Evolutionary conservation across 2,888 invertebrate species (phyloP), one percentile per base, ranked within the genome.

Genomic region (Agrochola macilenta): DNA sequence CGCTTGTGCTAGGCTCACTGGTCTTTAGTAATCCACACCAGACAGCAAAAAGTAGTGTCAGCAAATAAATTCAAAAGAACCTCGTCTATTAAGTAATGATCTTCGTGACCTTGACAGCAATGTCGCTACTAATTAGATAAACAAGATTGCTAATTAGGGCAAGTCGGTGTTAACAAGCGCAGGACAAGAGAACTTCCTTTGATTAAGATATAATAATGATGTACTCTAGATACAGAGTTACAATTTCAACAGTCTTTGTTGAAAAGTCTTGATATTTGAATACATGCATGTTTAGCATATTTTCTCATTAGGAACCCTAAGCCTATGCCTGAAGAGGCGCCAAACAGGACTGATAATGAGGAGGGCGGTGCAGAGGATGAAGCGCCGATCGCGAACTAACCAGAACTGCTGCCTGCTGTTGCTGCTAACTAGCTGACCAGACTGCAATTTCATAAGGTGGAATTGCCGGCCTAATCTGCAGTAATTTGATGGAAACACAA

Each of bases 81-180:
- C 30, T 71, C 5, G 49, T 23, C 39, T 43, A 39, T 46, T 46
- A 57, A 30, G 61, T 57, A 58, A 54, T 23, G 58, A 68, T 58
- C 58, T 30, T 49, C n/a, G 11, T 69, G 68, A 71, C 82, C 79
- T 74, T 74, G 78, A 49, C 20, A 12, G 17, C 49, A 66, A 66
- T 52, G 35, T 61, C 78, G 26, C 43, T 23, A n/a, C 54, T 77
- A 69, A 71, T 77, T 69, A 74, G 61, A 63, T 69, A 71, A 70
- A 81, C 69, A 82, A 71, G 57, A 49, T 74, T 64, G 23, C 74
- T 82, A 82, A 82, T 78, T 78, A 82, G 57, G 70, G 39, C 63
- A 57, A 61, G 43, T n/a, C 35, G 61, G 60, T 74, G 81, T 71
- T 57, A 64, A 65, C 81, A 60, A 69, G 49, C 57, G 54, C 8